Conservation (phyloP, 2,797 vertebrate species). For the Lutjanus argentimaculatus region DNA sequence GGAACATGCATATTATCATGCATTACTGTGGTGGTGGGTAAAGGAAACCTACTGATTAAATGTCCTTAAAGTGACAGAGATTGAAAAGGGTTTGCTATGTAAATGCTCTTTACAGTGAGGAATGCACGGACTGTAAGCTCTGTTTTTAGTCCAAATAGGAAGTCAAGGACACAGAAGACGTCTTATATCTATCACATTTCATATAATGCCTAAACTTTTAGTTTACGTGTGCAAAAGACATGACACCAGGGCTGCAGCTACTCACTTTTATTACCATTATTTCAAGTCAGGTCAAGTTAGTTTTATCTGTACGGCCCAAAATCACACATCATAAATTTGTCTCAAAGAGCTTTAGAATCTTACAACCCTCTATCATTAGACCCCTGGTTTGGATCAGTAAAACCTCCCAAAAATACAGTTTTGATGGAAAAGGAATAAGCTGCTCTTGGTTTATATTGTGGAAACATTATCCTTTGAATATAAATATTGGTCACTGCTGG, state of each 20-base stretch:
- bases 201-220: not conserved
- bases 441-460: too few species aligned
- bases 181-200: not conserved
- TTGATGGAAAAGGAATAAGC: not conserved
- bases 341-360: not conserved
- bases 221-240: not conserved
- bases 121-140: slow-evolving; percentile 28
- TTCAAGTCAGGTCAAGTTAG: not conserved
- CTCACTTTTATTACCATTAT: not conserved
- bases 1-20: slow-evolving; percentile 65
- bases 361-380: slow-evolving; percentile 1
- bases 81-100: slow-evolving; percentile 26
- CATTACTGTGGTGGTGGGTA: slow-evolving; percentile 67
- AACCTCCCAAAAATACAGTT: not conserved
- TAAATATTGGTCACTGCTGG: too few species aligned
- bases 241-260: not conserved
- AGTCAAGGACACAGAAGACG: not conserved
- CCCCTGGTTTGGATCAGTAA: not conserved
- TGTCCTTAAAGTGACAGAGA: slow-evolving; percentile 64
- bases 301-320: not conserved
- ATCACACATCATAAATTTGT: not conserved
- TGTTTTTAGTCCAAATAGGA: slow-evolving; percentile 28
- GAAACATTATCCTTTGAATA: too few species aligned
- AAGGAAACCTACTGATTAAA: slow-evolving; percentile 76
- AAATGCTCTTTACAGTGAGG: slow-evolving; percentile 23